Evolutionary conservation across 2,888 invertebrate species (phyloP).

Genomic region (Pinctada fucata): DNA sequence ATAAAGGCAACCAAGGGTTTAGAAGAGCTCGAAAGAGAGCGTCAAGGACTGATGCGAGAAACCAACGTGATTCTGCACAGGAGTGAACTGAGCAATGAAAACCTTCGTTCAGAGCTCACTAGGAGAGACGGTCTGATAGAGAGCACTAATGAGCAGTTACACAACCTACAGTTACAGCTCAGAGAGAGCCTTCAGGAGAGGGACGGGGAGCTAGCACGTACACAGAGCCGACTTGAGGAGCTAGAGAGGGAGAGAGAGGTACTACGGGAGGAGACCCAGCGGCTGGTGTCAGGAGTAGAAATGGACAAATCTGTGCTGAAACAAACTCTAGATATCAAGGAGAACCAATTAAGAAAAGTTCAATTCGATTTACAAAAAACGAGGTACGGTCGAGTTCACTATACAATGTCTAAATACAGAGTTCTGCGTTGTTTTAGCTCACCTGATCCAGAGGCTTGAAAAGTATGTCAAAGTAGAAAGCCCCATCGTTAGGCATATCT

Average conservation of each 20-base stretch:
- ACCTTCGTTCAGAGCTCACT: slow-evolving; percentile 51
- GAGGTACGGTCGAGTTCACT: slow-evolving; percentile 36
- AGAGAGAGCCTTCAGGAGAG: slow-evolving; percentile 48
- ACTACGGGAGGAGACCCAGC: slow-evolving; percentile 57
- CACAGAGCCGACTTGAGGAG: slow-evolving; percentile 41
- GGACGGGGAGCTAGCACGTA: slow-evolving; percentile 47
- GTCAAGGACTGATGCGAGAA: slow-evolving; percentile 53
- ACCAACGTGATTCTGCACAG: slow-evolving; percentile 58
- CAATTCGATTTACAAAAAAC: slow-evolving; percentile 41
- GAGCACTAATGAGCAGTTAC: slow-evolving; percentile 53
- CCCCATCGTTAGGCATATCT: too few relatives aligned
- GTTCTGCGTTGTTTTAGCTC: not conserved
- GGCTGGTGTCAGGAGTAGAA: slow-evolving; percentile 54
- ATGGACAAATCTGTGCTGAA: slow-evolving; percentile 55
- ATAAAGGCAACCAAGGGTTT: slow-evolving; percentile 47
- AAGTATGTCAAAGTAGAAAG: too few relatives aligned
- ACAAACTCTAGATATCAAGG: slow-evolving; percentile 51
- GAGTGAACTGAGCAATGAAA: slow-evolving; percentile 56
- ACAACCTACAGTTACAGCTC: slow-evolving; percentile 45
- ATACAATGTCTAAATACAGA: not conserved
- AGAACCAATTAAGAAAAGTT: slow-evolving; percentile 40
- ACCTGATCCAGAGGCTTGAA: too few relatives aligned
- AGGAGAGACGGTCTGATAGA: slow-evolving; percentile 51
- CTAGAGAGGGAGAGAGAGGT: slow-evolving; percentile 53
- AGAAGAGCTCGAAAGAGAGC: slow-evolving; percentile 51